Base-by-base conservation (phyloP, 2,797 vertebrate genomes). In the Meda fulgida region DNA sequence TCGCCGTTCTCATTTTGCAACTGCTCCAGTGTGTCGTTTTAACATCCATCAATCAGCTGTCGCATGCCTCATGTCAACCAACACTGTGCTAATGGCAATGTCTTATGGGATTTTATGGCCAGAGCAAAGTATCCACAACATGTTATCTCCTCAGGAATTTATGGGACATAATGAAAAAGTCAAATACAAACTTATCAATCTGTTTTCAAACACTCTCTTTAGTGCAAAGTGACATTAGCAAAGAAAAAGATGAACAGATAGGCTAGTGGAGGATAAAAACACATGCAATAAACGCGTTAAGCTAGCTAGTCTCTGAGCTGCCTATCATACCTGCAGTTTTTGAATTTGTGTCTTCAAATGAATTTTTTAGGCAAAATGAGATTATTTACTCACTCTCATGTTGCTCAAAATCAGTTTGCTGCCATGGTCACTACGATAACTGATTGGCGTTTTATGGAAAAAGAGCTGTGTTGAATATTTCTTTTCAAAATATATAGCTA, bases 31-130 rank as follows among this genome's bases (percentile, higher is more conserved):
- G 90, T 89, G 88, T 92, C 85, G 87, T 23, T 63, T 91, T 92
- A 93, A 94, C 88, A 85, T 51, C 82, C 88, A 91, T 93, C 92
- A 83, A 86, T 94, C 93, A 91, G 87, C 79, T 34, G 84, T 88
- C 79, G 63, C 86, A 84, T 85, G 73, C 84, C 73, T 73, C 80
- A 29, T 85, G 69, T 89, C 87, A 87, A 72, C 82, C 46, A 48
- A 48, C 14, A 78, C 85, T 75, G 58, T n/a, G 86, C 90, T 93
- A 92, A 92, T 90, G 86, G 90, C 84, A 93, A 91, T 73, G 80
- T 71, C 88, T 90, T 86, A 78, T 83, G 88, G 81, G 89, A 89
- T 93, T 86, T 81, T 89, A 90, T 90, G 84, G 83, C 86, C 85
- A 81, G 80, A 81, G 86, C 31, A 86, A 65, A 69, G 48, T 78